Evolutionary conservation across 2,113 vertebrate genomes (phyloP).

Genomic region (Corvus moneduloides): DNA sequence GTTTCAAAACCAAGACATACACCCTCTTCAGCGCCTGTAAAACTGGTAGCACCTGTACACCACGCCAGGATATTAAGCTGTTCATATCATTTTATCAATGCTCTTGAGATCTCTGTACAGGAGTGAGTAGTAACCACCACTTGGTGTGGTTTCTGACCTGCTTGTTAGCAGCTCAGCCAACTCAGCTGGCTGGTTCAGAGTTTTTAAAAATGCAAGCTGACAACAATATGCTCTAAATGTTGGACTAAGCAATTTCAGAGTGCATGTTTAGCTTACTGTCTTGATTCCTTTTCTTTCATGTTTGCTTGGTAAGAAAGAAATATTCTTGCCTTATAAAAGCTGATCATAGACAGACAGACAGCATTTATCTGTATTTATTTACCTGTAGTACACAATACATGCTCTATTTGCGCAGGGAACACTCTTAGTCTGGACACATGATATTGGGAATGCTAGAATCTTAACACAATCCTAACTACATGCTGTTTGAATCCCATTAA

Average conservation of each 20-base stretch:
- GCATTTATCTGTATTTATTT: not conserved
- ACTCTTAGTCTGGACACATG: not conserved
- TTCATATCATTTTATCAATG: conserved; percentile 42
- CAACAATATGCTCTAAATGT: not conserved
- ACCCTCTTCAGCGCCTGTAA: not conserved
- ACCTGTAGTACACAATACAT: not conserved
- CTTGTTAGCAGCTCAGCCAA: conserved; percentile 10
- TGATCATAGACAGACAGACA: not conserved
- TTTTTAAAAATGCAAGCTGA: conserved; percentile 21
- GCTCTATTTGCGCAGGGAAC: not conserved
- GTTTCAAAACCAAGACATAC: not conserved
- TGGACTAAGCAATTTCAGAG: conserved; percentile 27
- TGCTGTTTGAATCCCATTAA: not conserved
- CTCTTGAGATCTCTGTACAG: not conserved
- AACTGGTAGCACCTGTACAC: conserved; percentile 46
- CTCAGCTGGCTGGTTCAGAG: not conserved
- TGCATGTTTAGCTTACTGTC: not conserved
- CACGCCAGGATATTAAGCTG: not conserved
- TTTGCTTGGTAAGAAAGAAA: not conserved
- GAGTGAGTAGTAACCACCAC: not conserved
- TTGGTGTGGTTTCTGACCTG: conserved; percentile 17
- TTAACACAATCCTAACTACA: not conserved
- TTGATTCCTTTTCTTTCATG: not conserved
- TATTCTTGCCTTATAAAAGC: not conserved
- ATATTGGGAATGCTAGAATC: not conserved